phyloP scores from a whole-genome alignment of 2,888 invertebrate genomes.

The Chydorus sphaericus region DNA sequence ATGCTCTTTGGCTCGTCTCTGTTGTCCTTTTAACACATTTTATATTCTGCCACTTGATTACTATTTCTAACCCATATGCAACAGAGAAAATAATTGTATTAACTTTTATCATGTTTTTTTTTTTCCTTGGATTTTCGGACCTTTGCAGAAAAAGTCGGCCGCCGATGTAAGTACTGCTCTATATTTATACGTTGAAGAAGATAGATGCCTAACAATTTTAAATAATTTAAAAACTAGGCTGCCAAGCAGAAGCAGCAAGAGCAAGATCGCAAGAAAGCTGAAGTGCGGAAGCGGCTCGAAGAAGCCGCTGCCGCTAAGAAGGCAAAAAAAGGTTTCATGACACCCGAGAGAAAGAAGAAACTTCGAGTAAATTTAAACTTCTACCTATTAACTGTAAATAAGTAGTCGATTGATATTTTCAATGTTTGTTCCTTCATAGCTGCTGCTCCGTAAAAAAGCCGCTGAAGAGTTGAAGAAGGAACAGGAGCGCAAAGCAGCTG shows the following conservation, averaged over 20 bases:
- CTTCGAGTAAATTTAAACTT: conserved; percentile 62
- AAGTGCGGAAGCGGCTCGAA: conserved; percentile 96
- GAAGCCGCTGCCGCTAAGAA: conserved; percentile 97
- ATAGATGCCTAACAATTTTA: not conserved
- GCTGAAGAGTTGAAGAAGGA: conserved; percentile 99
- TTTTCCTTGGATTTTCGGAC: not conserved
- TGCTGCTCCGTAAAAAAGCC: conserved; percentile 99
- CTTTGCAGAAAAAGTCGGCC: conserved; percentile 10
- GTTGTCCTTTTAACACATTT: no score
- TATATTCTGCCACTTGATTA: no score
- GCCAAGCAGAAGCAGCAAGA: conserved; percentile 96
- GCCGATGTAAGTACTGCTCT: conserved; percentile 11
- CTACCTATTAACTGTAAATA: not conserved
- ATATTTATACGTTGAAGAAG: not conserved
- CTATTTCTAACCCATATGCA: no score
- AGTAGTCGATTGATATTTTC: conserved; percentile 8
- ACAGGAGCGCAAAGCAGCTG: conserved; percentile 96
- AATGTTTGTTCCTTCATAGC: conserved; percentile 38
- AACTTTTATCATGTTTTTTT: not conserved
- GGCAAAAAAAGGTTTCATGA: conserved; percentile 99
- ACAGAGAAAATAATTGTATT: not conserved
- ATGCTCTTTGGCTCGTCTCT: no score
- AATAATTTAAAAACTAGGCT: conserved; percentile 43
- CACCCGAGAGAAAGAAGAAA: conserved; percentile 99
- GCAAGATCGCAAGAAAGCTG: conserved; percentile 96